Conservation (phyloP, 2,797 vertebrate genomes). For the Trematomus bernacchii region DNA sequence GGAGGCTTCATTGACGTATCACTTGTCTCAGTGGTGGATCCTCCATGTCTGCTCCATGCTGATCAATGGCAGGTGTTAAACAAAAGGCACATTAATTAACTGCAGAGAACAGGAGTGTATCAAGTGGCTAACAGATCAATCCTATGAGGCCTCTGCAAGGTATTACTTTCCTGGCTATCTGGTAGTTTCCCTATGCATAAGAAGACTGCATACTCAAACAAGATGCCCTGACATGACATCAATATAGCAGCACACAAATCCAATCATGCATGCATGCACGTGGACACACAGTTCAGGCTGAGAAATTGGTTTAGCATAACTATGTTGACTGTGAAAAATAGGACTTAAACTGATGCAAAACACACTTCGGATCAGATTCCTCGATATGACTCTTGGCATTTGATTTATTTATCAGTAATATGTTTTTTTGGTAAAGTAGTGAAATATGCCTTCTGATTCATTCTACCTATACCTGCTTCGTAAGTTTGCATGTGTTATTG, state of each 20-base stretch:
- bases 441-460: too few relatives aligned
- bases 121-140: constrained; percentile 46
- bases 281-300: background rate
- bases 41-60: constrained; percentile 26
- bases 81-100: constrained; percentile 46
- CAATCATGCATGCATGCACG: background rate
- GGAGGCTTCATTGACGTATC: constrained; percentile 27
- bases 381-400: too few relatives aligned
- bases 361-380: too few relatives aligned
- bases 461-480: too few relatives aligned
- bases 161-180: background rate
- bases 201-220: constrained; percentile 22
- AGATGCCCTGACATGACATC: constrained; percentile 27
- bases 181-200: background rate
- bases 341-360: too few relatives aligned
- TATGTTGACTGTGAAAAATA: background rate
- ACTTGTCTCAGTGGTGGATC: constrained; percentile 24
- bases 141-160: constrained; percentile 9
- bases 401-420: too few relatives aligned
- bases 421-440: too few relatives aligned
- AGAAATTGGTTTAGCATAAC: constrained; percentile 16
- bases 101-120: constrained; percentile 27
- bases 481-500: too few relatives aligned
- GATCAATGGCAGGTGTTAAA: constrained; percentile 51
- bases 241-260: constrained; percentile 12